Conservation (phyloP, 2,113 vertebrate species). For the Dicaeum eximium region DNA sequence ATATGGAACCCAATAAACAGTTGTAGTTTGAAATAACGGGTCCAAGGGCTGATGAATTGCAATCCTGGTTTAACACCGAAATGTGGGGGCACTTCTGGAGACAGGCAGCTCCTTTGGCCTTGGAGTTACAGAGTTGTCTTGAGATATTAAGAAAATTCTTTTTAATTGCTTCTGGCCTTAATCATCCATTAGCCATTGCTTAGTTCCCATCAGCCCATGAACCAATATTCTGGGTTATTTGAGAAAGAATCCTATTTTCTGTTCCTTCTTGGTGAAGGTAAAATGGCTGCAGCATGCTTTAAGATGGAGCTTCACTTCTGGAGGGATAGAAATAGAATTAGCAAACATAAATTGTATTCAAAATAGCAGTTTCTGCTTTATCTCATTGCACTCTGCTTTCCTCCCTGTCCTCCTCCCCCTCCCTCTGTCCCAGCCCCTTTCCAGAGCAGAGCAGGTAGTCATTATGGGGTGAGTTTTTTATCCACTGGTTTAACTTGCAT, state of each 20-base stretch:
- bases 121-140: not conserved
- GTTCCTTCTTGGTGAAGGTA: not conserved
- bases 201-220: not conserved
- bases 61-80: accelerated
- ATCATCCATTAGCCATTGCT: not conserved
- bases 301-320: conserved; percentile 32
- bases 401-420: not conserved
- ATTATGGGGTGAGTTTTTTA: not conserved
- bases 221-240: not conserved
- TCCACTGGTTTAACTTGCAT: conserved; percentile 12
- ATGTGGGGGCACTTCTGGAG: not conserved
- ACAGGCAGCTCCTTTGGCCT: not conserved
- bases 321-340: conserved; percentile 4
- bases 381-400: not conserved
- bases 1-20: accelerated
- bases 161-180: not conserved
- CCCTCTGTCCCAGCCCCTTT: not conserved
- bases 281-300: conserved; percentile 28
- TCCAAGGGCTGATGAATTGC: not conserved
- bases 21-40: not conserved
- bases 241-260: not conserved
- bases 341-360: not conserved
- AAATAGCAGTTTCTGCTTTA: not conserved
- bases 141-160: not conserved
- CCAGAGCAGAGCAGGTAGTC: not conserved